These are phyloP conservation scores for Hirudo medicinalis DNA, from an alignment of 1,140 invertebrate genomes.

Conservation along the genomic window DNA sequence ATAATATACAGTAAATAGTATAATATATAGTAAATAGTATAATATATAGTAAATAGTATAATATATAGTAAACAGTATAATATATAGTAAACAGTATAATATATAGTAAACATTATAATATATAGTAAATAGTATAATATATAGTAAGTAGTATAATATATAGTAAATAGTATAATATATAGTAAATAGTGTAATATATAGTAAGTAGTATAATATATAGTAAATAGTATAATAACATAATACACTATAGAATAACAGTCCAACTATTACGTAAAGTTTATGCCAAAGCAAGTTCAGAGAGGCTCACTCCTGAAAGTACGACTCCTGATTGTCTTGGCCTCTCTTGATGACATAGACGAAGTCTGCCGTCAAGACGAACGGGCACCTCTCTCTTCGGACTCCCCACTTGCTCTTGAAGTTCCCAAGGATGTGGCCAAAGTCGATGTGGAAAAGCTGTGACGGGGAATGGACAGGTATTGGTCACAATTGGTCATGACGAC, in stretches of 20 bases:
- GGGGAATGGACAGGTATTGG: background rate
- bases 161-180: too few relatives aligned
- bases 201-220: background rate
- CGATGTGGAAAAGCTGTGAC: constrained; percentile 69
- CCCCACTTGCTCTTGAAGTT: constrained; percentile 99
- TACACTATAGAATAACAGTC: too few relatives aligned
- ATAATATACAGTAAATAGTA: background rate
- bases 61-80: background rate
- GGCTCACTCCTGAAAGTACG: background rate
- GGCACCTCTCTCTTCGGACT: constrained; percentile 84
- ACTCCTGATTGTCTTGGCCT: constrained; percentile 49
- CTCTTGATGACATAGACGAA: constrained; percentile 93
- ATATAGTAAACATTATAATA: background rate
- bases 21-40: too few relatives aligned
- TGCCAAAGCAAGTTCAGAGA: background rate
- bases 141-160: too few relatives aligned
- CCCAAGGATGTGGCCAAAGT: constrained; percentile 96
- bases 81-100: too few relatives aligned
- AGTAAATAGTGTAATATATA: background rate
- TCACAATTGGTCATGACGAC: background rate
- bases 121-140: too few relatives aligned
- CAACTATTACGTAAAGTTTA: background rate
- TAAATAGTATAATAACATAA: background rate
- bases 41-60: too few relatives aligned
- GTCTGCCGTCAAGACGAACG: constrained; percentile 96